Evolutionary conservation across 2,797 vertebrate genomes (phyloP), one percentile per base, ranked within the genome.

Genomic region (Cyprinodon diabolis): DNA sequence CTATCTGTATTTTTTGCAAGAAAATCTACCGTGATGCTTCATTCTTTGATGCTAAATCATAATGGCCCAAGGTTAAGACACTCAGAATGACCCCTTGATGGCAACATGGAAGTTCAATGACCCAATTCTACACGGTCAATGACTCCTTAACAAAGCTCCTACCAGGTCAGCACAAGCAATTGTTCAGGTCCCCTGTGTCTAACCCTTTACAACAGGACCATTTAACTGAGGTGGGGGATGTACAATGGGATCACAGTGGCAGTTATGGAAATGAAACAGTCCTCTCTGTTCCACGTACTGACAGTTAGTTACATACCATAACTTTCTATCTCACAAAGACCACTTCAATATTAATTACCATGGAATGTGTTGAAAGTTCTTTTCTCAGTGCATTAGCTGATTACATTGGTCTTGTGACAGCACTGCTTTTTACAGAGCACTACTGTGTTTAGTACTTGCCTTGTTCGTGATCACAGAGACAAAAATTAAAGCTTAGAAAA

Each of bases 91-190:
- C 15, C 52, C 65, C 47, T 68, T 75, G 74, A 83, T 71, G 65
- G 80, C 66, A 83, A 76, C 84, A 82, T 45, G 13, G 60, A 82
- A 73, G 81, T 82, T 83, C 73, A 83, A 56, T 84, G 84, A 84
- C 80, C 78, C 25, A 10, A 74, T 82, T 86, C 70, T 47, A 55
- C 66, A 74, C 6, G 14, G 79, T 86, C 76, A 79, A 71, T 87
- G 74, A 84, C 81, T 78, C 75, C 72, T 80, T 78, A 84, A 87
- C 65, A 85, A 82, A 82, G 58, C 62, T 71, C 71, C 69, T 84
- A 77, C 70, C 63, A 67, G 79, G 76, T 88, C 78, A 81, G 62
- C 70, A 72, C 7, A 66, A 70, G 71, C 62, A 55, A 73, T 66
- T 81, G 71, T 55, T 78, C 75, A 72, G 43, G 68, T 68, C 58